These are phyloP conservation scores for Trichoplusia ni DNA, from an alignment of 1,140 invertebrate species.

Conservation along the genomic window DNA sequence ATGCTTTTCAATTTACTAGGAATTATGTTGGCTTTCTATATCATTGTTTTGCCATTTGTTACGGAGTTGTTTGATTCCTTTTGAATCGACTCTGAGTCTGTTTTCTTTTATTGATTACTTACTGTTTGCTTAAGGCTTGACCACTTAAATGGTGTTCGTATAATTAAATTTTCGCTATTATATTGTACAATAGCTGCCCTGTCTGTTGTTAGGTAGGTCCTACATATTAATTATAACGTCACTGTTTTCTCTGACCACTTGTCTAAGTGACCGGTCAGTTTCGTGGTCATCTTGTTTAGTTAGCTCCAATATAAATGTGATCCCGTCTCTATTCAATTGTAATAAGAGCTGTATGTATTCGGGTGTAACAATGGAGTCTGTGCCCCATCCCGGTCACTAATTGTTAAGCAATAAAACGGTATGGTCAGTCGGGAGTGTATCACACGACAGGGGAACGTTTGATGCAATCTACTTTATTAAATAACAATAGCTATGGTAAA, in stretches of 20 bases:
- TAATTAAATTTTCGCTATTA: slow-evolving; percentile 20
- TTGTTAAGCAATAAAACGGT: slow-evolving; percentile 69
- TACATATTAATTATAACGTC: not conserved
- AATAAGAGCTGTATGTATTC: slow-evolving; percentile 17
- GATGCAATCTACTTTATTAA: slow-evolving; percentile 52
- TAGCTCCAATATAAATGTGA: slow-evolving; percentile 8
- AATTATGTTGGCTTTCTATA: no score
- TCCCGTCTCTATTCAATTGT: slow-evolving; percentile 20
- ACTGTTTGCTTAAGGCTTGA: slow-evolving; percentile 17
- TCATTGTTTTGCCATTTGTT: not conserved
- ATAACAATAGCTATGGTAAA: slow-evolving; percentile 42
- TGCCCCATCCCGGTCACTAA: slow-evolving; percentile 43
- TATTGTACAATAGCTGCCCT: slow-evolving; percentile 23
- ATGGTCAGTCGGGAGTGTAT: slow-evolving; percentile 48
- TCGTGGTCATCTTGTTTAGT: slow-evolving; percentile 50
- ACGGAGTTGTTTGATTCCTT: no score
- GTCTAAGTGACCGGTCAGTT: slow-evolving; percentile 33
- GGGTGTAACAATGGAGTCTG: slow-evolving; percentile 1
- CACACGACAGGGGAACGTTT: slow-evolving; percentile 32
- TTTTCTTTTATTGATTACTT: slow-evolving; percentile 1
- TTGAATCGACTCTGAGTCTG: no score
- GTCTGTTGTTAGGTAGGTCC: slow-evolving; percentile 16
- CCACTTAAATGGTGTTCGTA: not conserved
- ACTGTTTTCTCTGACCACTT: slow-evolving; percentile 49
- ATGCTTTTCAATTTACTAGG: not conserved